Evolutionary conservation across 2,888 invertebrate genomes (phyloP), one percentile per base, ranked within the genome.

Genomic region (Pterobdella sp.): DNA sequence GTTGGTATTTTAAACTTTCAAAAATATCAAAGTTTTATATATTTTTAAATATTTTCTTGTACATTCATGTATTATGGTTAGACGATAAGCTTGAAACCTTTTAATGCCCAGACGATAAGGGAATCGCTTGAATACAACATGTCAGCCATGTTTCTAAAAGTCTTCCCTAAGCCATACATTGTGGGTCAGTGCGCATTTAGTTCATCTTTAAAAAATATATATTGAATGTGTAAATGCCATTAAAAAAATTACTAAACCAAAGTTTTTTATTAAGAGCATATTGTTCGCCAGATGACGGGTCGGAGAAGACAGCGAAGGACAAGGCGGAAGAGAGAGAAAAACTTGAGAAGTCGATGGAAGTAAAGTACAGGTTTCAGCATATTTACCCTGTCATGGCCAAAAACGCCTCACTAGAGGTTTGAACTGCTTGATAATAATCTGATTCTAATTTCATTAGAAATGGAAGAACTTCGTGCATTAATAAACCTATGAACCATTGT

Each of bases 141-240:
- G 84, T 94, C 96, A 0, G 95, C 94, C 0, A 92, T 96, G 0
- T 97, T 96, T 86, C 95, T 95, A 85, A 94, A 94, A 82, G 93
- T 94, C 78, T 88, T 97, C 74, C 96, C 96, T 1, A 87, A 93
- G 74, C 94, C 95, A 0, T 93, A 89, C 82, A 31, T 74, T n/a
- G 37, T 68, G 26, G n/a, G 60, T 56, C 4, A n/a, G n/a, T n/a
- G n/a, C n/a, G n/a, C n/a, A n/a, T n/a, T n/a, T n/a, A n/a, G n/a
- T n/a, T n/a, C n/a, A n/a, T n/a, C n/a, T n/a, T n/a, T n/a, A n/a
- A n/a, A n/a, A n/a, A n/a, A n/a, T n/a, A n/a, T n/a, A n/a, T n/a
- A n/a, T n/a, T n/a, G n/a, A n/a, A n/a, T n/a, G n/a, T 42, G 22
- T 14, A 42, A 7, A 42, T 22, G 7, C 7, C 7, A 7, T 14